Percentiles rank a stretch among this genome's conserved stretches.
Conservation (phyloP, 64 coral and sea anemone species). For the Catalaphyllia jardinei region DNA sequence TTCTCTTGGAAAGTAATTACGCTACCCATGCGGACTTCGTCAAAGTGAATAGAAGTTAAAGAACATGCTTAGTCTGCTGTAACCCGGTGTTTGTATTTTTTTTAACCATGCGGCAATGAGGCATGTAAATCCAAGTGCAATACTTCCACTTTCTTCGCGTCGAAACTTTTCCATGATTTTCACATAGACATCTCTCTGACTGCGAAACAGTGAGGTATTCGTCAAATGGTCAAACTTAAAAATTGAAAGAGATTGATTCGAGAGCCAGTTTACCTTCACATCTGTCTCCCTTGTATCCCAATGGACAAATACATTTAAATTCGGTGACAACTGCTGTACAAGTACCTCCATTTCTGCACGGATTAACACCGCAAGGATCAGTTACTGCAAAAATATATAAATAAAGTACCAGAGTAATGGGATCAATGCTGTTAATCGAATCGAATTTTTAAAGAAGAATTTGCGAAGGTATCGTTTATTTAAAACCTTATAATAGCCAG, state of each 20-base stretch:
- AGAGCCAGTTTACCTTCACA: conserved; percentile 55
- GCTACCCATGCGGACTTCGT: too few species aligned
- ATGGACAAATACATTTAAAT: conserved; percentile 72
- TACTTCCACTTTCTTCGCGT: too few species aligned
- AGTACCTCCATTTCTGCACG: conserved; percentile 76
- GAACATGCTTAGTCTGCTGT: background rate
- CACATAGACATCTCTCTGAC: too few species aligned
- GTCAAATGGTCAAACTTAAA: too few species aligned
- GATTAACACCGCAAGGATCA: conserved; percentile 74
- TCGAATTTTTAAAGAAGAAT: background rate
- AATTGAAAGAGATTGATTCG: too few species aligned
- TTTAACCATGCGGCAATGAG: background rate
- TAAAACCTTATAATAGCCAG: too few species aligned
- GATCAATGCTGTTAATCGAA: background rate
- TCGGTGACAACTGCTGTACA: conserved; percentile 64
- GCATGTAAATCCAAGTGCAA: too few species aligned
- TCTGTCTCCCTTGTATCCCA: conserved; percentile 79
- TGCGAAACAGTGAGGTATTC: too few species aligned
- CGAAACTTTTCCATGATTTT: too few species aligned
- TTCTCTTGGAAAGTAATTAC: too few species aligned
- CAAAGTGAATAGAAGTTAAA: background rate
- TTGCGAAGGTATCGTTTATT: too few species aligned
- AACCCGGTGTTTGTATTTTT: too few species aligned
- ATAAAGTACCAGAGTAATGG: background rate
- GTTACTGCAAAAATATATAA: conserved; percentile 20